These are phyloP conservation scores for Diploscapter pachys DNA, from an alignment of 1,140 invertebrate species.

Conservation along the genomic window DNA sequence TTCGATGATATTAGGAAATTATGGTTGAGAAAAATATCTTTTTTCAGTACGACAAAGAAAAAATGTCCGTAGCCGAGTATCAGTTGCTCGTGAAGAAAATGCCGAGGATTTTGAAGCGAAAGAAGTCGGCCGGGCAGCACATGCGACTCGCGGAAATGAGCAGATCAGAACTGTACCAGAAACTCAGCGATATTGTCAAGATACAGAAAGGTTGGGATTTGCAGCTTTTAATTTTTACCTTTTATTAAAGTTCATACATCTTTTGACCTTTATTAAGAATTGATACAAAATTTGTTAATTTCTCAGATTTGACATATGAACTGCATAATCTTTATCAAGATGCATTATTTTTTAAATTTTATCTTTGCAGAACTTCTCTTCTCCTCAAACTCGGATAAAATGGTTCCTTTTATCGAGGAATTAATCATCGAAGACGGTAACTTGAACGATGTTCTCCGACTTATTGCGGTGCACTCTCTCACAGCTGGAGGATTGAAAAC, in stretches of 20 bases:
- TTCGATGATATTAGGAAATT: neutral
- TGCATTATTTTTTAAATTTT: too few relatives aligned
- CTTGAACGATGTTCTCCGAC: conserved; percentile 34
- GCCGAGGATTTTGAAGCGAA: conserved; percentile 25
- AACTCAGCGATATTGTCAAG: neutral
- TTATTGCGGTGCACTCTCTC: conserved; percentile 41
- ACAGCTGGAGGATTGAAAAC: conserved; percentile 39
- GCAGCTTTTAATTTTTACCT: too few relatives aligned
- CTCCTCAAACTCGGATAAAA: conserved; percentile 32
- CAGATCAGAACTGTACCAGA: neutral
- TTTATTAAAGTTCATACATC: too few relatives aligned
- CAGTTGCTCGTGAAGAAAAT: conserved; percentile 28
- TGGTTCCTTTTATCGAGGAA: conserved; percentile 44
- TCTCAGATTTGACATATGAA: too few relatives aligned
- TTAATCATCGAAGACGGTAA: conserved; percentile 30
- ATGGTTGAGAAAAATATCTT: neutral
- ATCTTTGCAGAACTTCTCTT: conserved; percentile 38
- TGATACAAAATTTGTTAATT: too few relatives aligned
- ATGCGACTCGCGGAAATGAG: conserved; percentile 20
- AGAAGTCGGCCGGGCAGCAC: conserved; percentile 12
- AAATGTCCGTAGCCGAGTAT: conserved; percentile 32
- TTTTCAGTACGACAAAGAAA: conserved; percentile 28
- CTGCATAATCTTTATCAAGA: too few relatives aligned
- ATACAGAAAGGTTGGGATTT: too few relatives aligned
- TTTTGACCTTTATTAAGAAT: too few relatives aligned